These are phyloP conservation scores for Parnassius mnemosyne DNA, from an alignment of 2,888 invertebrate genomes.

Conservation along the genomic window DNA sequence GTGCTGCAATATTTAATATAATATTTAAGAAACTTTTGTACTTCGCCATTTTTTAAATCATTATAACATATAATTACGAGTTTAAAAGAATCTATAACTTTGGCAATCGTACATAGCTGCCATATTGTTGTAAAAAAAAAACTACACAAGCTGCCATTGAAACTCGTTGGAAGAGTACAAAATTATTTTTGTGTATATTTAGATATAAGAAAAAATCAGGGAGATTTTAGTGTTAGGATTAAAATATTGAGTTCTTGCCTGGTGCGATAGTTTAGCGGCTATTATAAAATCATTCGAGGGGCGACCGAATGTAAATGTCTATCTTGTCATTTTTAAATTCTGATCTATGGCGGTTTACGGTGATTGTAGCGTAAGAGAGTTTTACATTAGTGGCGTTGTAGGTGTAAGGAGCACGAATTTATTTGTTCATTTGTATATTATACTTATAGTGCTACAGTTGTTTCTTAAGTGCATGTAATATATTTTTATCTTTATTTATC, in stretches of 20 bases:
- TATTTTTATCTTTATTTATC: slow-evolving; percentile 62
- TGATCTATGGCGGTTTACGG: slow-evolving; percentile 29
- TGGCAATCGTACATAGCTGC: slow-evolving; percentile 65
- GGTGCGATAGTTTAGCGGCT: slow-evolving; percentile 60
- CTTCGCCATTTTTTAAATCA: slow-evolving; percentile 22
- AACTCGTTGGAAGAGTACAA: slow-evolving; percentile 78
- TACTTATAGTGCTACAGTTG: slow-evolving; percentile 62
- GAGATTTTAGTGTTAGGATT: slow-evolving; percentile 71
- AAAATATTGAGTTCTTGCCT: slow-evolving; percentile 69
- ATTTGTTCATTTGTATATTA: slow-evolving; percentile 76
- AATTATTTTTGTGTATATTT: slow-evolving; percentile 80
- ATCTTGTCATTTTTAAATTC: slow-evolving; percentile 32
- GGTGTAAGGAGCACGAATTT: slow-evolving; percentile 77
- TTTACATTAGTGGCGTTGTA: slow-evolving; percentile 63
- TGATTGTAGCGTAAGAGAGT: slow-evolving; percentile 44
- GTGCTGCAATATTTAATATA: slow-evolving; percentile 17
- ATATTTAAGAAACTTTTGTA: slow-evolving; percentile 20
- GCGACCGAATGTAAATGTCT: slow-evolving; percentile 35
- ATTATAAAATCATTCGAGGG: slow-evolving; percentile 39
- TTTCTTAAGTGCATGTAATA: slow-evolving; percentile 62
- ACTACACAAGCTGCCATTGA: slow-evolving; percentile 61
- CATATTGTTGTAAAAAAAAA: slow-evolving; percentile 54
- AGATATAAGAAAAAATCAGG: slow-evolving; percentile 78
- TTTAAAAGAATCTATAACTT: slow-evolving; percentile 32
- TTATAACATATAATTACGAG: slow-evolving; percentile 35